Conservation (phyloP, 2,797 vertebrate genomes). For the Amblyraja radiata region DNA sequence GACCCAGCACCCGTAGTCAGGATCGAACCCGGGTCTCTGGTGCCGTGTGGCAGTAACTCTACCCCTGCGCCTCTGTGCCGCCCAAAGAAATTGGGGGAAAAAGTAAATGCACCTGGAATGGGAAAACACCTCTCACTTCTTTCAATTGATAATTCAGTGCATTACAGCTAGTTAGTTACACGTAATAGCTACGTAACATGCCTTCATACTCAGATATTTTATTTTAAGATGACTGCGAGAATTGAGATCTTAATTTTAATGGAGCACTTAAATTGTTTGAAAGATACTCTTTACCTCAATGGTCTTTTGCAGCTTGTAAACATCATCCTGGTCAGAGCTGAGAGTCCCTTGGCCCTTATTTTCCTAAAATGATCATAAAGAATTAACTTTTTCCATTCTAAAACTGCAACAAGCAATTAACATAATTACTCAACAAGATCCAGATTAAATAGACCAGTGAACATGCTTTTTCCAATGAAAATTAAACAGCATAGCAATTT, state of each 20-base stretch:
- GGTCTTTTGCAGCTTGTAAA: constrained; percentile 74
- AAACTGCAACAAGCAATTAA: neutral
- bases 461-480: neutral
- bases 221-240: neutral
- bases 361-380: constrained; percentile 55
- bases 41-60: too few species aligned
- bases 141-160: neutral
- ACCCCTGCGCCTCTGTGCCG: too few species aligned
- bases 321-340: constrained; percentile 71
- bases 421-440: too few species aligned
- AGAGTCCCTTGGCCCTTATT: constrained; percentile 61
- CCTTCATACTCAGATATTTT: neutral
- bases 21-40: too few species aligned
- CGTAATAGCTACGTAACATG: neutral
- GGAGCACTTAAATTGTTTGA: neutral
- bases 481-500: neutral
- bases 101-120: neutral
- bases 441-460: neutral
- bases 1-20: too few species aligned
- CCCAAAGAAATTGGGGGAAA: neutral
- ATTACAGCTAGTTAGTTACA: too few species aligned
- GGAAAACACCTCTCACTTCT: neutral
- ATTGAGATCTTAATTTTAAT: neutral
- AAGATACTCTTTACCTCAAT: constrained; percentile 69
- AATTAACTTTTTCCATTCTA: neutral